Percentiles rank a stretch among this genome's conserved stretches.
These are phyloP conservation scores for Aporrectodea caliginosa DNA, from an alignment of 1,140 invertebrate species.

Conservation along the genomic window DNA sequence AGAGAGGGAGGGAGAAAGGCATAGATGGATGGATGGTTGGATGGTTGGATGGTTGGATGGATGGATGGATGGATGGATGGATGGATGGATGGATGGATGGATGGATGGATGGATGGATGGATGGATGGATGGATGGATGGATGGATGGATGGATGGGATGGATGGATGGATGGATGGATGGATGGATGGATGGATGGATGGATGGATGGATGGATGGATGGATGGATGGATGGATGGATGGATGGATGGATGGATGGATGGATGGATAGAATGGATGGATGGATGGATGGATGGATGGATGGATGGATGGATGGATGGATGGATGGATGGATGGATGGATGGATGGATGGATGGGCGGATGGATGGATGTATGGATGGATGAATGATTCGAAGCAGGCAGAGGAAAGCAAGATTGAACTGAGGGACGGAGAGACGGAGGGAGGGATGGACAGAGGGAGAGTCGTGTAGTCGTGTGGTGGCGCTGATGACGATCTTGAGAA, in stretches of 20 bases:
- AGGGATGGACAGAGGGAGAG: no score
- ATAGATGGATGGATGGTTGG: no score
- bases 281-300: neutral
- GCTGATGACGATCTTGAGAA: no score
- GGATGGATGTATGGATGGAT: neutral
- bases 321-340: neutral
- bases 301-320: constrained; percentile 7
- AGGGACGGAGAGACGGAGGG: no score
- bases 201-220: neutral
- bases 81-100: neutral
- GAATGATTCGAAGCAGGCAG: no score
- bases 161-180: neutral
- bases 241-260: neutral
- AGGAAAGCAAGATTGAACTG: no score
- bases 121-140: neutral
- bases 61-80: constrained; percentile 8
- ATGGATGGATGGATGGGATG: no score
- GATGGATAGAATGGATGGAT: no score
- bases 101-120: neutral
- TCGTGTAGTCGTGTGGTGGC: no score
- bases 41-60: constrained; percentile 4
- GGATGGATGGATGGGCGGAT: no score
- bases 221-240: neutral
- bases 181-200: constrained; percentile 6
- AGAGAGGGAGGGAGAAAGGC: neutral